phyloP scores from a whole-genome alignment of 2,797 vertebrate species.

The Pangasius krempfi region DNA sequence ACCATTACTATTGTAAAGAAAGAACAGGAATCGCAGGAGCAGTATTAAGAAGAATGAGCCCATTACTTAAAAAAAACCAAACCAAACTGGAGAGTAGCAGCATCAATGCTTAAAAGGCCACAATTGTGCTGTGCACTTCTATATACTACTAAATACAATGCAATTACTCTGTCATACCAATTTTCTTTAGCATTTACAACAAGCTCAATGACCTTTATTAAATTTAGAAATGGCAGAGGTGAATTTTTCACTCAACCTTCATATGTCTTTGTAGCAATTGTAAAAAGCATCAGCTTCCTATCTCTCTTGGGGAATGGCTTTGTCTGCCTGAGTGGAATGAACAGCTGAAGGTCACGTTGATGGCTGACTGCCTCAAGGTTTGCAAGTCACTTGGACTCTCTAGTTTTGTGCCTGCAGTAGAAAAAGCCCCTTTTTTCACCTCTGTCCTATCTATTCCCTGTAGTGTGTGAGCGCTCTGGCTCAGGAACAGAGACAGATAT shows the following conservation, averaged over 20 bases:
- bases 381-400: constrained; percentile 19
- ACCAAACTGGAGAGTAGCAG: background rate
- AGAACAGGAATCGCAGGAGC: background rate
- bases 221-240: constrained; percentile 35
- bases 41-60: background rate
- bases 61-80: background rate
- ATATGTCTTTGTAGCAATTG: constrained; percentile 31
- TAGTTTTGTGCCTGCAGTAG: constrained; percentile 21
- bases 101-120: background rate
- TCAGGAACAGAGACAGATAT: constrained; percentile 27
- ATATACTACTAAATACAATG: constrained; percentile 1
- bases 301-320: constrained; percentile 36
- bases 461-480: constrained; percentile 22
- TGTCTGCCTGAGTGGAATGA: constrained; percentile 21
- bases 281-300: constrained; percentile 29
- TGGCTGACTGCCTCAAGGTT: constrained; percentile 24
- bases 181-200: constrained; percentile 18
- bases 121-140: background rate
- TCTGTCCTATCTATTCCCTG: constrained; percentile 43
- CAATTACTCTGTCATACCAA: background rate
- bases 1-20: background rate
- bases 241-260: constrained; percentile 50
- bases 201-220: constrained; percentile 43
- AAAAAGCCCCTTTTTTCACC: constrained; percentile 41
- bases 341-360: constrained; percentile 50